Conservation (phyloP, 2,888 invertebrate species). For the Pycnomerus fuliginosus region DNA sequence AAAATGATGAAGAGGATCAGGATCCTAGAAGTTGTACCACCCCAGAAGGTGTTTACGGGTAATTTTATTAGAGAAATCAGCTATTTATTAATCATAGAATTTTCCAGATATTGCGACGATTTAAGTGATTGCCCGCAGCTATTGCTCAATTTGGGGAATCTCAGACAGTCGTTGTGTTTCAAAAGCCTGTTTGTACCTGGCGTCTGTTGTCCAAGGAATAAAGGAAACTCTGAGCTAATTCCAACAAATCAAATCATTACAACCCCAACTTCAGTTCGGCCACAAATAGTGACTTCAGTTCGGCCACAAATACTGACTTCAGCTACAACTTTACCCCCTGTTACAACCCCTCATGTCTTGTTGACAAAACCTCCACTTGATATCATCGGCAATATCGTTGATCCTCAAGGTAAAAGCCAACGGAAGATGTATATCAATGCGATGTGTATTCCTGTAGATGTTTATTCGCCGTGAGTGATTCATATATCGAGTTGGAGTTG, state of each 20-base stretch:
- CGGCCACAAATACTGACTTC: too few relatives aligned
- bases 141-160: slow-evolving; percentile 74
- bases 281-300: too few relatives aligned
- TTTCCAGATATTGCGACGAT: slow-evolving; percentile 70
- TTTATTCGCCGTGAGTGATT: too few relatives aligned
- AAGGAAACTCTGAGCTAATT: slow-evolving; percentile 39
- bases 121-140: slow-evolving; percentile 85
- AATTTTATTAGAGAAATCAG: slow-evolving; percentile 15
- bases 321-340: too few relatives aligned
- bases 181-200: slow-evolving; percentile 90
- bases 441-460: too few relatives aligned
- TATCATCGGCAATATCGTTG: too few relatives aligned
- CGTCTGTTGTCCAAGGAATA: slow-evolving; percentile 78
- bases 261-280: too few relatives aligned
- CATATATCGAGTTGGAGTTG: too few relatives aligned
- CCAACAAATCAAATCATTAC: slow-evolving; percentile 42
- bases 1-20: slow-evolving; percentile 49
- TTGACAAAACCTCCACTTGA: too few relatives aligned
- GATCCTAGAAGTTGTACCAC: slow-evolving; percentile 74
- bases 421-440: too few relatives aligned
- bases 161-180: slow-evolving; percentile 86
- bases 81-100: not conserved
- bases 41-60: slow-evolving; percentile 75
- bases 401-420: too few relatives aligned
- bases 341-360: too few relatives aligned